Conservation (phyloP, 2,113 vertebrate genomes). For the Mugil cephalus region DNA sequence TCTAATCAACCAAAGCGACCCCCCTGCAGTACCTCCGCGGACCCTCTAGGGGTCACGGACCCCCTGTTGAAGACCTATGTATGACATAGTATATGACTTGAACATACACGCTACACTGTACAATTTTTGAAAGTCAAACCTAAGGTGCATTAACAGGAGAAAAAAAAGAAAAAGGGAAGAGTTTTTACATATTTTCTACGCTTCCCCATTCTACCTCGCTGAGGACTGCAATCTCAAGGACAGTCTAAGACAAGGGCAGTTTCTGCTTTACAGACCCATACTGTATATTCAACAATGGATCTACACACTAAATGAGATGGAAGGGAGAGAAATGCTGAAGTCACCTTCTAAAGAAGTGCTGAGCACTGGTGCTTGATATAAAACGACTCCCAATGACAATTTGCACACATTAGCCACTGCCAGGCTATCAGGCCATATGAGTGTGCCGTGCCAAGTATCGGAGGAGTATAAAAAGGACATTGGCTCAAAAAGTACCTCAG, state of each 20-base stretch:
- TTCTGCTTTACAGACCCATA: conserved; percentile 71
- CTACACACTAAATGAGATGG: conserved; percentile 81
- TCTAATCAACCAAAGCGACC: too few species aligned
- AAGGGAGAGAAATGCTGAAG: conserved; percentile 79
- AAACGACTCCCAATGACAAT: conserved; percentile 85
- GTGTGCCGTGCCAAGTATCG: conserved; percentile 74
- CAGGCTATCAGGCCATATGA: conserved; percentile 75
- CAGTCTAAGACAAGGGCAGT: conserved; percentile 76
- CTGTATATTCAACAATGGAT: conserved; percentile 82
- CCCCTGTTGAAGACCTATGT: too few species aligned
- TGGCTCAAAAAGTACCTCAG: conserved; percentile 77
- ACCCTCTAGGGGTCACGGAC: too few species aligned
- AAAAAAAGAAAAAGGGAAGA: conserved; percentile 1
- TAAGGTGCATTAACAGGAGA: conserved; percentile 32
- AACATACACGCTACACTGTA: neutral
- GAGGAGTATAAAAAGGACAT: conserved; percentile 72
- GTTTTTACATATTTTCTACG: conserved; percentile 17
- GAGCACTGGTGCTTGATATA: conserved; percentile 79
- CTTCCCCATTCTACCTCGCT: conserved; percentile 42
- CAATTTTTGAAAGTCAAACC: conserved; percentile 41
- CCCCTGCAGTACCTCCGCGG: too few species aligned
- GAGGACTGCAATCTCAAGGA: conserved; percentile 76
- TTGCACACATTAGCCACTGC: conserved; percentile 84
- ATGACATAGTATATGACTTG: neutral
- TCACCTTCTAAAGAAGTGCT: conserved; percentile 81